Evolutionary conservation across 1,140 invertebrate genomes (phyloP).

Genomic region (Sminthurinus signatus): DNA sequence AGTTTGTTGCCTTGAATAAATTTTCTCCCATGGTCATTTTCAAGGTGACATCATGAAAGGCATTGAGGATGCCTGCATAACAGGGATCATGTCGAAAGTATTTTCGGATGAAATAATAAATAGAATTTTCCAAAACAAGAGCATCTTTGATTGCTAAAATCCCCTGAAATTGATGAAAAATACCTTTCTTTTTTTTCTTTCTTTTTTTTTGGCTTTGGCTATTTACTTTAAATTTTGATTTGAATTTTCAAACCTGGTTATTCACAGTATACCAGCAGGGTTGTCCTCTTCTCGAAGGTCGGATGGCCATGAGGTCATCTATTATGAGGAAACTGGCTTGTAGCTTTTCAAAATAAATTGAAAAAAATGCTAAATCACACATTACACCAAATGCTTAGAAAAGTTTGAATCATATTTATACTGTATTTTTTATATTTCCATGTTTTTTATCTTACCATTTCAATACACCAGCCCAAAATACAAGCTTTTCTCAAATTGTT

Average conservation of each 20-base stretch:
- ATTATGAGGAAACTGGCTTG: constrained; percentile 56
- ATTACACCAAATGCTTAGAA: too few relatives aligned
- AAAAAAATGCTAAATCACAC: too few relatives aligned
- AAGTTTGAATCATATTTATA: too few relatives aligned
- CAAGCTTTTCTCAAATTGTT: constrained; percentile 47
- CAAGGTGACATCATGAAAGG: constrained; percentile 58
- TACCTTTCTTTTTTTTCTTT: too few relatives aligned
- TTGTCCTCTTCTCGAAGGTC: constrained; percentile 53
- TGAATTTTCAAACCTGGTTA: too few relatives aligned
- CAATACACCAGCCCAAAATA: constrained; percentile 87
- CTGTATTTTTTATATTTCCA: too few relatives aligned
- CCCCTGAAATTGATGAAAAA: too few relatives aligned
- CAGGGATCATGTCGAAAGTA: constrained; percentile 50
- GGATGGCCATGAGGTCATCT: constrained; percentile 61
- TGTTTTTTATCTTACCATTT: constrained; percentile 67
- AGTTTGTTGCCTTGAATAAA: constrained; percentile 63
- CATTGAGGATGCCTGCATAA: constrained; percentile 51
- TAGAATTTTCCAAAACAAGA: constrained; percentile 51
- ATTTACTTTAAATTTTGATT: too few relatives aligned
- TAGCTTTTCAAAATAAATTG: constrained; percentile 45
- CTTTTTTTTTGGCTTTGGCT: too few relatives aligned
- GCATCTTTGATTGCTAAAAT: constrained; percentile 61
- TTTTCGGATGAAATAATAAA: constrained; percentile 52
- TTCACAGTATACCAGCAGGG: too few relatives aligned
- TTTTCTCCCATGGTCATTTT: constrained; percentile 74